Base-by-base conservation (phyloP, 2,888 invertebrate species). In the Macrosiphum euphorbiae region DNA sequence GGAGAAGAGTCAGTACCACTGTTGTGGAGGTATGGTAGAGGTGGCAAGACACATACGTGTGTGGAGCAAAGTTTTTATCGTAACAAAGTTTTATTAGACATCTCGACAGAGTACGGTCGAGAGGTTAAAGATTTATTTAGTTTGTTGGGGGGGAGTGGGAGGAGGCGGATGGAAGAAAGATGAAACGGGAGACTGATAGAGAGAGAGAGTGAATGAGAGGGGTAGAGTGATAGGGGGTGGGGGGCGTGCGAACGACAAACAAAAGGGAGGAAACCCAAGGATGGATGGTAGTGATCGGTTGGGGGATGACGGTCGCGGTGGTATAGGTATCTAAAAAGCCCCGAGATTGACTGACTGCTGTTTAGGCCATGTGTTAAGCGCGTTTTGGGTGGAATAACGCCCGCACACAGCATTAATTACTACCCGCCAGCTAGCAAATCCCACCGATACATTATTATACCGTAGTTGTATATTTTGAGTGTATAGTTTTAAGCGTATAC, bases 191-290 rank as follows among this genome's bases (percentile, higher is more conserved):
- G 35, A 28, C 35, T 35, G 78, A 8, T 2, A 35, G 20, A 52
- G 67, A 52, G 61, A 35, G 41, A 55, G n/a, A 1, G 95, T 95
- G 28, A 94, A 50, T 61, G 50, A 44, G 94, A 92, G 94, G 95
- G 91, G 94, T 95, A 94, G 95, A 95, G 94, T 94, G 92, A 94
- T 44, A 94, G 92, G 91, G 92, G 58, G n/a, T n/a, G 58, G 35
- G 26, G 13, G 41, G n/a, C 13, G n/a, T 67, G 35, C 24, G 28
- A 5, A 35, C 11, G 35, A 78, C 35, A 35, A 35, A 88, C 88
- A 52, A 50, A 78, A n/a, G 58, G 88, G 78, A 78, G 78, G 35
- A 78, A 35, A 78, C 16, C 28, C 58, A 58, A 58, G 41, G 8
- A 28, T 24, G 41, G 8, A 28, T 24, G 41, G 26, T 8, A 28